Percentiles rank a stretch among this genome's conserved stretches.
Evolutionary conservation across 2,113 vertebrate genomes (phyloP).

Genomic region (Procavia capensis): DNA sequence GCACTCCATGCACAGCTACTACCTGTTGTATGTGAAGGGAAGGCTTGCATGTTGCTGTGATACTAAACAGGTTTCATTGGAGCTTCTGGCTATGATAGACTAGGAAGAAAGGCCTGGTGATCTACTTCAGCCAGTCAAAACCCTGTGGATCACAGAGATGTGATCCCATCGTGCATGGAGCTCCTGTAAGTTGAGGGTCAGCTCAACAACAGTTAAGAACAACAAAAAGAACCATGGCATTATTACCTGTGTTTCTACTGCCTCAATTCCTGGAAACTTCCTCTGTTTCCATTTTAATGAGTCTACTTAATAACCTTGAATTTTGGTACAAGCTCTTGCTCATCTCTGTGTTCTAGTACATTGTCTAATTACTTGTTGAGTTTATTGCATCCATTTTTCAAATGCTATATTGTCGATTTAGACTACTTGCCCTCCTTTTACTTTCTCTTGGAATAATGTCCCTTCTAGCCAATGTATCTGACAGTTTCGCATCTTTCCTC

Average conservation of each 20-base stretch:
- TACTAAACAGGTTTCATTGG: too few relatives aligned
- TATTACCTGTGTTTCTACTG: not conserved
- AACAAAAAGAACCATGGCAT: not conserved
- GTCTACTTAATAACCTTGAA: not conserved
- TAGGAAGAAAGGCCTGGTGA: too few relatives aligned
- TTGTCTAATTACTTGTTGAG: not conserved
- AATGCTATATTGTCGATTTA: not conserved
- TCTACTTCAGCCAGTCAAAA: too few relatives aligned
- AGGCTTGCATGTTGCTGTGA: too few relatives aligned
- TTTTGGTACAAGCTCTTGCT: not conserved
- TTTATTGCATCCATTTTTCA: not conserved
- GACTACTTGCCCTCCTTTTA: not conserved
- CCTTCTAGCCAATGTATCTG: not conserved
- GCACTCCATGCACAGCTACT: too few relatives aligned
- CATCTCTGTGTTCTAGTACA: not conserved
- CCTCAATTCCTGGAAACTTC: not conserved
- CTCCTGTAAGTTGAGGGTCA: too few relatives aligned
- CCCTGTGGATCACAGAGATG: too few relatives aligned
- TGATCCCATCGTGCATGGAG: too few relatives aligned
- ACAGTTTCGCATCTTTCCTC: not conserved
- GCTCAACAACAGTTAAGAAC: too few relatives aligned
- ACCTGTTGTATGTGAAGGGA: too few relatives aligned
- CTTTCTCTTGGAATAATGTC: not conserved
- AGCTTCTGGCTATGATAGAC: too few relatives aligned
- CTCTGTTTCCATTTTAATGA: not conserved